Conservation (phyloP, 2,888 invertebrate species). For the Patella ulyssiponensis region DNA sequence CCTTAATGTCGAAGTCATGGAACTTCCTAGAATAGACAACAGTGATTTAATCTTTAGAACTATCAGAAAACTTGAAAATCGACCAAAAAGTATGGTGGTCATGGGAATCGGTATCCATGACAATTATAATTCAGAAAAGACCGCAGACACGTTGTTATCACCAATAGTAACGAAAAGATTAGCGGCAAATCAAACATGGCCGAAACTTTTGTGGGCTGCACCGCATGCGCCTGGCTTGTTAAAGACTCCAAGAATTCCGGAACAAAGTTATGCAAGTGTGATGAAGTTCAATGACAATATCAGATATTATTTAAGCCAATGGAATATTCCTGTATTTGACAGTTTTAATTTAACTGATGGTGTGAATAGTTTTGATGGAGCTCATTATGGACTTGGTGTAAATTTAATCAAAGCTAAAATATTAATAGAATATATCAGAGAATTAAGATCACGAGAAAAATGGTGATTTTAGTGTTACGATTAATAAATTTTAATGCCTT, state of each 20-base stretch:
- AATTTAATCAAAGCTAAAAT: slow-evolving; percentile 33
- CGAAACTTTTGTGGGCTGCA: slow-evolving; percentile 32
- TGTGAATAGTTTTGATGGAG: slow-evolving; percentile 36
- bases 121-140: background rate
- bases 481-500: background rate
- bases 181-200: slow-evolving; percentile 18
- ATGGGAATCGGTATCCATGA: background rate
- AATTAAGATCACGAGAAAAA: slow-evolving; percentile 16
- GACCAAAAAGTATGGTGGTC: background rate
- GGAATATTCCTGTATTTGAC: slow-evolving; percentile 33
- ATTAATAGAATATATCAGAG: slow-evolving; percentile 30
- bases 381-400: slow-evolving; percentile 35
- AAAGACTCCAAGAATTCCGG: slow-evolving; percentile 29
- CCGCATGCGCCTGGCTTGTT: slow-evolving; percentile 36
- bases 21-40: slow-evolving; percentile 2
- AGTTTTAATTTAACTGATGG: slow-evolving; percentile 34
- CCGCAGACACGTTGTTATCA: slow-evolving; percentile 2
- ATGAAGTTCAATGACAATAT: slow-evolving; percentile 27
- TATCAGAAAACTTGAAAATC: background rate
- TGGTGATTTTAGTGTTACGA: slow-evolving; percentile 17
- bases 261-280: slow-evolving; percentile 25
- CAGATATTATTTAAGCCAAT: background rate
- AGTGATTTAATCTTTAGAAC: background rate
- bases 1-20: background rate
- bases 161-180: slow-evolving; percentile 16